Evolutionary conservation across 2,888 invertebrate genomes (phyloP), one percentile per base, ranked within the genome.

Genomic region (Nomada lathburiana): DNA sequence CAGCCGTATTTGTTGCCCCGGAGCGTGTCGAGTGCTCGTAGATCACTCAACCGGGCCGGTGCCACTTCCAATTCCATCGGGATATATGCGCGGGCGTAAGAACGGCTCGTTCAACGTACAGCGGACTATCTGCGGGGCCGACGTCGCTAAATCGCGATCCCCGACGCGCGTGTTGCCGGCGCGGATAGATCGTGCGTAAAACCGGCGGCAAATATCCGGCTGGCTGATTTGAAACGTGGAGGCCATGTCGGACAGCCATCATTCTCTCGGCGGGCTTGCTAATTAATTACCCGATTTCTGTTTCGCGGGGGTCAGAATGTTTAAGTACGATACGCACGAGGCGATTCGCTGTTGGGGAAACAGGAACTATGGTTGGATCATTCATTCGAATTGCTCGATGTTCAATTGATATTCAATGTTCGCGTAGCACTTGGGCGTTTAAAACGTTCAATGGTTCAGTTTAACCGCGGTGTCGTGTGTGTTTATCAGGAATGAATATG

Each of bases 11-110:
- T 82, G 88, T 88, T 83, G 83, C 72, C 77, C 74, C 65, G 52
- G 77, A 79, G 90, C 90, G 90, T 89, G 90, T 86, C 86, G 86
- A 89, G 87, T 78, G 86, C 86, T 90, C 90, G 89, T 90, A 89
- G 86, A 90, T 90, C 89, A 89, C 88, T 89, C 89, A 82, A 84
- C 85, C 82, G 82, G 79, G 77, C 76, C 63, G 68, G 75, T 76
- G 85, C 83, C 80, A 83, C 86, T 86, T 86, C 80, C 87, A 84
- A 89, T 88, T 84, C 81, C 78, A 76, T 73, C 65, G 86, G 82
- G 76, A 87, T 74, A 77, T 67, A 76, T 67, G 67, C 53, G 69
- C 29, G 26, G 23, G 71, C 65, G 76, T 79, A 84, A 85, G 77
- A 72, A 78, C 71, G 74, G 68, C 65, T 69, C 59, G 82, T 78